Percentiles rank a stretch among this genome's conserved stretches.
Evolutionary conservation across 1,140 invertebrate species (phyloP).

Genomic region (Phymastichus coffea): DNA sequence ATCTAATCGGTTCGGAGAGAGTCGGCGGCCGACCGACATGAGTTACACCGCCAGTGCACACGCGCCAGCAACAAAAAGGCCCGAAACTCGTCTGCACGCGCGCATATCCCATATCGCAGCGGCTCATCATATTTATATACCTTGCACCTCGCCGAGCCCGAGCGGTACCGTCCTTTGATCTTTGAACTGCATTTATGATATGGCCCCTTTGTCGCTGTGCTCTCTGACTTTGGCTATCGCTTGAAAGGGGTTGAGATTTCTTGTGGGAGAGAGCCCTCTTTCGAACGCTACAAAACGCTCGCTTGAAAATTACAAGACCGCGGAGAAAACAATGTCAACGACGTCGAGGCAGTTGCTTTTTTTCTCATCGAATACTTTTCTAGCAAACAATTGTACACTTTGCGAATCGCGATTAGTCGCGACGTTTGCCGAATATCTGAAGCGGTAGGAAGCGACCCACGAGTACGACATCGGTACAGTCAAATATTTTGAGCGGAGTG

Average conservation of each 20-base stretch:
- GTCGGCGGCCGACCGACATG: conserved; percentile 34
- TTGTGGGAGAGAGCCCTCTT: conserved; percentile 10
- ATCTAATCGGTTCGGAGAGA: conserved; percentile 40
- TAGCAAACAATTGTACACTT: no score
- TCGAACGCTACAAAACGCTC: no score
- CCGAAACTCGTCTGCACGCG: no score
- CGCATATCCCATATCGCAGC: conserved; percentile 31
- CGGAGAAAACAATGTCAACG: no score
- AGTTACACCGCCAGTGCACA: conserved; percentile 35
- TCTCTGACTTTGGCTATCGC: conserved; percentile 11
- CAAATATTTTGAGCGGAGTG: no score
- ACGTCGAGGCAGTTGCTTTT: conserved; percentile 7
- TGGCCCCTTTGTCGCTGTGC: conserved; percentile 25
- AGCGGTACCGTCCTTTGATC: conserved; percentile 13
- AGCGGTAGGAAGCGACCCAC: no score
- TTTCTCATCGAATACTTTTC: conserved; percentile 24
- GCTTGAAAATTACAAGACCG: no score
- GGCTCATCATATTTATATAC: conserved; percentile 38
- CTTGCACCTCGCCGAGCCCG: conserved; percentile 29
- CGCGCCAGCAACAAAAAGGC: conserved; percentile 31
- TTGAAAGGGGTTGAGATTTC: background rate
- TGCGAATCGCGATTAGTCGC: no score
- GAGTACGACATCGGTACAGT: no score
- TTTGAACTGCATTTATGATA: conserved; percentile 12
- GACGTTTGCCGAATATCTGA: no score